phyloP scores from a whole-genome alignment of 1,140 invertebrate species.

The Macrocentrus cingulum region DNA sequence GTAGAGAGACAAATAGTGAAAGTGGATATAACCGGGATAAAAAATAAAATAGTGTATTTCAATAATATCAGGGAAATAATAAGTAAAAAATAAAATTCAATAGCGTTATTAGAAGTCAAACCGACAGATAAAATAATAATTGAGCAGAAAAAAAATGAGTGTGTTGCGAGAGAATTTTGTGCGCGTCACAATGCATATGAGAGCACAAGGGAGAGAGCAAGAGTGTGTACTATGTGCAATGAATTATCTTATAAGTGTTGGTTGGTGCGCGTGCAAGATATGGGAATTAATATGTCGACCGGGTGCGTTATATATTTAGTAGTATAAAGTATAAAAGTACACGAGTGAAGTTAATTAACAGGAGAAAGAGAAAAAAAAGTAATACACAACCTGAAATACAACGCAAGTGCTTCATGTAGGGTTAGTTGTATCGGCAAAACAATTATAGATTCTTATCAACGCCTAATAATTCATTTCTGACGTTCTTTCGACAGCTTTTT shows the following conservation, averaged over 20 bases:
- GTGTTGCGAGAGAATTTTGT: constrained; percentile 3
- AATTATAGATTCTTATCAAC: constrained; percentile 11
- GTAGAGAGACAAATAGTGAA: constrained; percentile 26
- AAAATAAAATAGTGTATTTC: constrained; percentile 9
- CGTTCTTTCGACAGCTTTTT: constrained; percentile 13
- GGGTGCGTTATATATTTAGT: constrained; percentile 7
- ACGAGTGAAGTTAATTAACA: constrained; percentile 27
- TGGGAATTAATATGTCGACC: constrained; percentile 1
- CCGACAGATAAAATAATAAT: constrained; percentile 29
- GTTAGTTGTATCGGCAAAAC: constrained; percentile 9
- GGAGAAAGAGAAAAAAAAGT: no score
- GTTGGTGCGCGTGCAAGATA: constrained; percentile 4
- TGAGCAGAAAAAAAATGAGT: constrained; percentile 21
- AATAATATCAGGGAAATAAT: not conserved
- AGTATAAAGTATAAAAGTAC: constrained; percentile 11
- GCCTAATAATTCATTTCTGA: constrained; percentile 11
- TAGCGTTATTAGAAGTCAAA: constrained; percentile 30
- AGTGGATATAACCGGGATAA: constrained; percentile 13
- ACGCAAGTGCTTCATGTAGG: constrained; percentile 37
- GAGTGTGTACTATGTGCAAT: constrained; percentile 11
- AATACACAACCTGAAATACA: constrained; percentile 35
- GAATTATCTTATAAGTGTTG: constrained; percentile 12
- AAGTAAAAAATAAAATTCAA: constrained; percentile 28
- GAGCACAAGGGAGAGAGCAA: not conserved
- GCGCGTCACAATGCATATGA: not conserved